Percentiles rank a stretch among this genome's conserved stretches.
phyloP scores from a whole-genome alignment of 1,140 invertebrate species.

The Schlechtendalia chinensis region DNA sequence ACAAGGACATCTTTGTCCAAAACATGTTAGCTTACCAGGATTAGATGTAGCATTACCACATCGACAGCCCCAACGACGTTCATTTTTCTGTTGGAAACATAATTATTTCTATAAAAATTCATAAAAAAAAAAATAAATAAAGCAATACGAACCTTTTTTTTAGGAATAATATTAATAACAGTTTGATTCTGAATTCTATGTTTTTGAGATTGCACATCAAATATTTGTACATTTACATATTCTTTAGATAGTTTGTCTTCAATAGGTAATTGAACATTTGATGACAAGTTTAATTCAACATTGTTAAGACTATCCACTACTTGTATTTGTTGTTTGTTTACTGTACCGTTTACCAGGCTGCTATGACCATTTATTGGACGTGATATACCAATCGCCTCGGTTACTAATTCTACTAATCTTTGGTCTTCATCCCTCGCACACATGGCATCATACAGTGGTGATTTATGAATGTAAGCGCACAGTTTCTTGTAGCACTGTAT shows the following conservation, averaged over 20 bases:
- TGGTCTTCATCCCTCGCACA: neutral
- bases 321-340: neutral
- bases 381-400: neutral
- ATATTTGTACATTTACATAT: neutral
- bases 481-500: constrained; percentile 14
- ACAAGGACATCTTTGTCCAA: constrained; percentile 88
- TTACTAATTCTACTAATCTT: neutral
- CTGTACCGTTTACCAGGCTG: neutral
- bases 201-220: neutral
- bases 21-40: constrained; percentile 86
- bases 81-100: constrained; percentile 14
- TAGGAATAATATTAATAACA: neutral
- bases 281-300: neutral
- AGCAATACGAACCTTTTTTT: neutral
- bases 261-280: neutral
- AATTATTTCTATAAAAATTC: neutral
- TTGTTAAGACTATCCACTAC: neutral
- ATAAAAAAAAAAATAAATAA: neutral
- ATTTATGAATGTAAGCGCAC: constrained; percentile 8
- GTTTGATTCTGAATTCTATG: constrained; percentile 11
- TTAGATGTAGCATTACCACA: constrained; percentile 86
- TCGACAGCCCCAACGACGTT: constrained; percentile 69
- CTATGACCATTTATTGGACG: neutral
- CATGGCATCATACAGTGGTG: neutral
- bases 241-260: neutral